A percentile compares a stretch with the other conserved stretches of the same genome.
phyloP scores from a whole-genome alignment of 2,888 invertebrate species.

The Drosophila infuscata region DNA sequence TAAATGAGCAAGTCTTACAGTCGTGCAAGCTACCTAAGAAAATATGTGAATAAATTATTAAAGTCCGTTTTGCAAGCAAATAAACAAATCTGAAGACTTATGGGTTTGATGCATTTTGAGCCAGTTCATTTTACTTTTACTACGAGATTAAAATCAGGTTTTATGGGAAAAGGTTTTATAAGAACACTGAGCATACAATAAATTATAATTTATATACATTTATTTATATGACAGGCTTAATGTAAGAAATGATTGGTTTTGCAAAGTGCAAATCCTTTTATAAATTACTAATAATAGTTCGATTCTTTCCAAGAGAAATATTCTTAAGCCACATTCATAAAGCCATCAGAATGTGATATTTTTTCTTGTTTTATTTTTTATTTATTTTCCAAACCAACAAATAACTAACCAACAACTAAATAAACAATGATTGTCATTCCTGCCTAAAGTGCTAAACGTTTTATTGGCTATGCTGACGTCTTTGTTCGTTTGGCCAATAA shows the following conservation, averaged over 20 bases:
- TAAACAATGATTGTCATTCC: not conserved
- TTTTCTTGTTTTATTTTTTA: not conserved
- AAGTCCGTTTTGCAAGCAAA: not conserved
- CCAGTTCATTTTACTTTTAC: not conserved
- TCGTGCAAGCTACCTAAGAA: not conserved
- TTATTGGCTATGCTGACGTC: slow-evolving; percentile 19
- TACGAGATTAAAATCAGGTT: not conserved
- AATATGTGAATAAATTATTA: not conserved
- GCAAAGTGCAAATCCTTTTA: not conserved
- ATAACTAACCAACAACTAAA: not conserved
- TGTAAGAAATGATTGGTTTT: not conserved
- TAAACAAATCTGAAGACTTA: not conserved
- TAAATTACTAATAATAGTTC: not conserved
- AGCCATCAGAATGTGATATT: too few species aligned
- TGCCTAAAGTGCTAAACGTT: not conserved
- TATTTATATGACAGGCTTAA: not conserved
- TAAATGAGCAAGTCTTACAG: not conserved
- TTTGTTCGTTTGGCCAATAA: slow-evolving; percentile 26
- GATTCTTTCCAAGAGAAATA: not conserved
- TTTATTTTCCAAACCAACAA: not conserved
- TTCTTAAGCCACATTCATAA: too few species aligned
- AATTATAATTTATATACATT: not conserved
- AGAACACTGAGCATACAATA: not conserved
- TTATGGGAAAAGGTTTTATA: not conserved
- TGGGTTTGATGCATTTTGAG: not conserved